phyloP scores from a whole-genome alignment of 2,888 invertebrate species.

The Alloplasta piceator region DNA sequence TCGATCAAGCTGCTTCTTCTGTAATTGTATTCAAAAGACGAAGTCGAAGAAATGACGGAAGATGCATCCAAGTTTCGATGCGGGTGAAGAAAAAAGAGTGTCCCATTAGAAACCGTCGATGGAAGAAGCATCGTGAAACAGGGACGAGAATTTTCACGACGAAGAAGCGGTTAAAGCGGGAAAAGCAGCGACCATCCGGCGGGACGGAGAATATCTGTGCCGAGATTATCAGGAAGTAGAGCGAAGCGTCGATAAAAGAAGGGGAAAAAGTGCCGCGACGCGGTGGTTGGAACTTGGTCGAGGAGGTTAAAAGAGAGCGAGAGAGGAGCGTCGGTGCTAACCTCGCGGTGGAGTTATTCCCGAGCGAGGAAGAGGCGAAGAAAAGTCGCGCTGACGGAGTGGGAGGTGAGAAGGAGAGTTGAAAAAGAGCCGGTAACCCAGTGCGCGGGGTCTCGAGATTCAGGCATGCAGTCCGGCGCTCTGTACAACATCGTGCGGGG shows the following conservation, averaged over 20 bases:
- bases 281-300: slow-evolving; percentile 28
- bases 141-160: slow-evolving; percentile 55
- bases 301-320: slow-evolving; percentile 13
- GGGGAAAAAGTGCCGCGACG: slow-evolving; percentile 52
- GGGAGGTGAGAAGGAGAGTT: slow-evolving; percentile 52
- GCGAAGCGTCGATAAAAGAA: slow-evolving; percentile 69
- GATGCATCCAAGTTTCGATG: no score
- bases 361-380: slow-evolving; percentile 54
- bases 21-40: no score
- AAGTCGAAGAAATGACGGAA: no score
- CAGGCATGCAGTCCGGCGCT: slow-evolving; percentile 38
- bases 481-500: not conserved
- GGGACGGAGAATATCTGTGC: slow-evolving; percentile 74
- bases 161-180: slow-evolving; percentile 54
- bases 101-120: slow-evolving; percentile 64
- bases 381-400: slow-evolving; percentile 27
- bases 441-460: slow-evolving; percentile 70
- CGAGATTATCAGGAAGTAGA: slow-evolving; percentile 78
- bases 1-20: no score
- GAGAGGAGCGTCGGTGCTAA: slow-evolving; percentile 39
- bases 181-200: slow-evolving; percentile 48
- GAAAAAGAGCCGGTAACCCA: slow-evolving; percentile 79
- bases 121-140: slow-evolving; percentile 66
- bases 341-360: slow-evolving; percentile 15
- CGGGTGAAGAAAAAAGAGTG: slow-evolving; percentile 66